Conservation (phyloP, 2,888 invertebrate genomes). For the Drosophila prostipennis region DNA sequence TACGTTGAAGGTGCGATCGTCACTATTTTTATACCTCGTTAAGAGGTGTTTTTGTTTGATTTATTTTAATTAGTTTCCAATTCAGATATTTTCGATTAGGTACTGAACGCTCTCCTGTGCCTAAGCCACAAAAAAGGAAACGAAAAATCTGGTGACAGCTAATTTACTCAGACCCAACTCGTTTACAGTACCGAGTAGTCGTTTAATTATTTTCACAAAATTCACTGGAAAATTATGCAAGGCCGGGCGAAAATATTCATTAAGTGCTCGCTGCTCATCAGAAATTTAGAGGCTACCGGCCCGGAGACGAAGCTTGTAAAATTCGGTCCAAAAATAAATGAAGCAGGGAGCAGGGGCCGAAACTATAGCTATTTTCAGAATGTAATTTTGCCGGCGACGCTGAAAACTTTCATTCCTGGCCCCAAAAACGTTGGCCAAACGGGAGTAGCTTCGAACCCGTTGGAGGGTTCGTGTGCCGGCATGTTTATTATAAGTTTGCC, state of each 20-base stretch:
- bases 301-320: slow-evolving; percentile 23
- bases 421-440: slow-evolving; percentile 59
- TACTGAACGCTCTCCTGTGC: background rate
- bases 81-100: background rate
- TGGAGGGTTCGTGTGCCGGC: background rate
- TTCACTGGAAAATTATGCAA: slow-evolving; percentile 54
- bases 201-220: slow-evolving; percentile 66
- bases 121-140: background rate
- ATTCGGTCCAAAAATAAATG: slow-evolving; percentile 29
- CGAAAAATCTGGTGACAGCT: slow-evolving; percentile 32
- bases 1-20: too few species aligned
- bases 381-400: slow-evolving; percentile 42
- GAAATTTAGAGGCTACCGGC: slow-evolving; percentile 61
- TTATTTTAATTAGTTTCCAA: slow-evolving; percentile 34
- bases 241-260: slow-evolving; percentile 60
- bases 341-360: slow-evolving; percentile 15
- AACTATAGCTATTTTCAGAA: slow-evolving; percentile 52
- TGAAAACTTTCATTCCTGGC: slow-evolving; percentile 59
- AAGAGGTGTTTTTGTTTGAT: too few species aligned
- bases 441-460: slow-evolving; percentile 1
- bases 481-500: slow-evolving; percentile 61
- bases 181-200: slow-evolving; percentile 8
- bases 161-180: slow-evolving; percentile 27
- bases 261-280: slow-evolving; percentile 64
- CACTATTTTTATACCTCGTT: too few species aligned